Evolutionary conservation across 2,797 vertebrate genomes (phyloP), one percentile per base, ranked within the genome.

Genomic region (Propithecus deckenii): DNA sequence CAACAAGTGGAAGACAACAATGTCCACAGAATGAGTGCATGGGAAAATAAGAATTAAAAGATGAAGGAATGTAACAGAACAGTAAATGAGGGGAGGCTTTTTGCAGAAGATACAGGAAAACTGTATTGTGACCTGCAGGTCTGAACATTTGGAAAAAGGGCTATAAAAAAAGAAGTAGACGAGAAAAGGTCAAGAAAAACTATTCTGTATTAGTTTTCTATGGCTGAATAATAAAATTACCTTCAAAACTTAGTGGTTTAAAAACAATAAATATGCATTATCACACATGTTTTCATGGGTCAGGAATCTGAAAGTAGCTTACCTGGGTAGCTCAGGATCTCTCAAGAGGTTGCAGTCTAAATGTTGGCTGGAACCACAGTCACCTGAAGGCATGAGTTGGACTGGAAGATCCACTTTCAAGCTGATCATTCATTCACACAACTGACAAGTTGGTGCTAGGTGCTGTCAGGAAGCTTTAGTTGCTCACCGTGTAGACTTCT

Each of bases 51-150:
- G 41, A 93, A 88, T 86, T 76, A 71, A 83, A 80, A 90, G 22
- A 25, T 48, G 35, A 74, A 95, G 9, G 22, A 80, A 38, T 74
- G 13, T 59, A 46, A 85, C 38, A n/a, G 4, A 80, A 52, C 25
- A 52, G 17, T 85, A 52, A 72, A 57, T 79, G 48, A 55, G 32
- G 20, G 13, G 7, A 4, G 76, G 52, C 41, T 80, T 81, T 88
- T 83, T 72, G 28, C 50, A 96, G 50, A 91, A 86, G 87, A 94
- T 61, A 67, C 22, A 71, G 90, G 28, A 93, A 93, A 94, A 93
- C 32, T 35, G 8, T 35, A 94, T 17, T 41, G 46, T 57, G 50
- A 92, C 57, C 79, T 63, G 6, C 63, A 48, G 67, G 23, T 92
- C 88, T 80, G 69, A 48, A 57, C 76, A 81, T 89, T 95, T 79